Percentiles rank a stretch among this genome's conserved stretches.
Conservation (phyloP, 2,888 invertebrate species). For the Amblyjoppa proteus region DNA sequence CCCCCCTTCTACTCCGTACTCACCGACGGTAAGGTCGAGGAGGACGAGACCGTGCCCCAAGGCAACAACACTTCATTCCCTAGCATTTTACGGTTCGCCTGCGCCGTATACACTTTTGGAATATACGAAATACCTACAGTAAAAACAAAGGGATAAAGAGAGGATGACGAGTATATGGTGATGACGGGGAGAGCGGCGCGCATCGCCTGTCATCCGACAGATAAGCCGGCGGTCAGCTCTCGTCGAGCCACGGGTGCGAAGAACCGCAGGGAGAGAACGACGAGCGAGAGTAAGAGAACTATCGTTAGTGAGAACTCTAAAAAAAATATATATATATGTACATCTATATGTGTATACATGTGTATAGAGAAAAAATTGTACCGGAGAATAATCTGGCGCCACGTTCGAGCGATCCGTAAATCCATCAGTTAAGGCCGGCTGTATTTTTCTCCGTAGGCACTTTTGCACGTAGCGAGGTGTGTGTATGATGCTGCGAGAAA, state of each 20-base stretch:
- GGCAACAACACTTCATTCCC: slow-evolving; percentile 69
- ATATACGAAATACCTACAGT: slow-evolving; percentile 66
- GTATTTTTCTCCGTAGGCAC: no score
- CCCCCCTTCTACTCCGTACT: background rate
- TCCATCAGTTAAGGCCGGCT: no score
- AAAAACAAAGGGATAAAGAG: slow-evolving; percentile 49
- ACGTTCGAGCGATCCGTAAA: background rate
- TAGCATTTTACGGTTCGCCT: slow-evolving; percentile 75
- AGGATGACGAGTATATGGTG: slow-evolving; percentile 16
- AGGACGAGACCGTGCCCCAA: slow-evolving; percentile 50
- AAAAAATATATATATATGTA: slow-evolving; percentile 15
- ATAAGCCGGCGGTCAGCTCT: slow-evolving; percentile 71
- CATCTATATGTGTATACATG: background rate
- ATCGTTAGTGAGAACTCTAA: slow-evolving; percentile 28
- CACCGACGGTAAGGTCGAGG: background rate
- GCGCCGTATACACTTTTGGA: slow-evolving; percentile 53
- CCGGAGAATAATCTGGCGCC: background rate
- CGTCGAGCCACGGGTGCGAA: background rate
- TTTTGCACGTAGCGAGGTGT: no score
- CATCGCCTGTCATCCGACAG: slow-evolving; percentile 79
- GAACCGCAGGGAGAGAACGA: background rate
- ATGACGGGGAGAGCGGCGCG: slow-evolving; percentile 61
- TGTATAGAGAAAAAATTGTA: no score
- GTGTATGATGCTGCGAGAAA: no score
- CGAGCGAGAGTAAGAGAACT: background rate